Evolutionary conservation across 30 jellyfish, hydroid and myxozoan genomes (phyloP).

Genomic region (Cassiopea xamachana): DNA sequence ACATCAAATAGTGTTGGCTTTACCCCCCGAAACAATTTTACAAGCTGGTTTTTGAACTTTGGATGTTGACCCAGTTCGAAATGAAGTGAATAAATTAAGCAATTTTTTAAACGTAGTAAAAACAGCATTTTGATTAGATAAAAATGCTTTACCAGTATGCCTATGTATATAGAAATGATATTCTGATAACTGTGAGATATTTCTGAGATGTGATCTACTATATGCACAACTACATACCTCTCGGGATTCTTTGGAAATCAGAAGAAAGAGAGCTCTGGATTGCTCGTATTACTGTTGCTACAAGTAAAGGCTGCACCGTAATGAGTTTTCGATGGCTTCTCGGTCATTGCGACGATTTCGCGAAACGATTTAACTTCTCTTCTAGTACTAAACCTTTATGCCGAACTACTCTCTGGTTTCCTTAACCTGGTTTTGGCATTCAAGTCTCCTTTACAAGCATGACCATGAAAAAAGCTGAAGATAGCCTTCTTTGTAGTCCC

Average conservation of each 20-base stretch:
- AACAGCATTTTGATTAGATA: background rate
- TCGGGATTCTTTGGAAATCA: constrained; percentile 5
- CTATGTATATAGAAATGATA: background rate
- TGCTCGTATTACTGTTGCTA: constrained; percentile 1
- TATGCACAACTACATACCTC: background rate
- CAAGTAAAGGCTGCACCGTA: constrained; percentile 6
- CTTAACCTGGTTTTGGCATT: background rate
- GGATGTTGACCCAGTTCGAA: constrained; percentile 7
- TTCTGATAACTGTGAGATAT: background rate
- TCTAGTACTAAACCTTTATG: background rate
- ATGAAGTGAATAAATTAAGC: background rate
- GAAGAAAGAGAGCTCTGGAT: constrained; percentile 3
- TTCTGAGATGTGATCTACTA: constrained; percentile 1
- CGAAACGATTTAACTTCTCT: background rate
- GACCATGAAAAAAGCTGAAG: constrained; percentile 13
- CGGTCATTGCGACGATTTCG: constrained; percentile 6
- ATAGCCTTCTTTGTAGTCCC: constrained; percentile 27
- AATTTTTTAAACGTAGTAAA: constrained; percentile 1
- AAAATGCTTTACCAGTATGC: background rate
- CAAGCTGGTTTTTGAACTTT: constrained; percentile 2
- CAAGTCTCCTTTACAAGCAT: background rate
- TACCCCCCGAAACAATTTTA: constrained; percentile 3
- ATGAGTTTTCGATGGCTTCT: background rate
- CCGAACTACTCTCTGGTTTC: too few species aligned
- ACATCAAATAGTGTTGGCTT: constrained; percentile 23